Percentiles rank a stretch among this genome's conserved stretches.
These are phyloP conservation scores for Drosophila sucinea DNA, from an alignment of 1,140 invertebrate species.

Conservation along the genomic window DNA sequence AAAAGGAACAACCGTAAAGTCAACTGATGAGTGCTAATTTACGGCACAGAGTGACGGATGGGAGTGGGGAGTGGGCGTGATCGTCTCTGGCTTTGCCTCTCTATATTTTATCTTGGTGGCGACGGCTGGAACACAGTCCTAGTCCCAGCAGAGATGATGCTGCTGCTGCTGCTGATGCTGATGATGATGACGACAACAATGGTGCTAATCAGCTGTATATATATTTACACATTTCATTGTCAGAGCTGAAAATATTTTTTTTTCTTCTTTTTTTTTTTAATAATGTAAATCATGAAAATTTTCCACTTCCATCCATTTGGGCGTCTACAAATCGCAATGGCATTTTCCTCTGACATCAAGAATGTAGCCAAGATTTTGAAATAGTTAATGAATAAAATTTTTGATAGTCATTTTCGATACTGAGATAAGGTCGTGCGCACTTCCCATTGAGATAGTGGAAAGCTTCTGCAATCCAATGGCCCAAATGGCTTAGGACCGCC, in stretches of 20 bases:
- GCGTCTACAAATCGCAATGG: constrained; percentile 14
- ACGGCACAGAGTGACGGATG: constrained; percentile 28
- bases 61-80: constrained; percentile 41
- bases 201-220: constrained; percentile 67
- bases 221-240: constrained; percentile 70
- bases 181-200: constrained; percentile 51
- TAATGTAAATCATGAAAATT: constrained; percentile 69
- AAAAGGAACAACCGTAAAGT: constrained; percentile 1
- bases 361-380: not conserved
- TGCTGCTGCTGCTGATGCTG: constrained; percentile 24
- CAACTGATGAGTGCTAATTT: constrained; percentile 62
- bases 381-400: not conserved
- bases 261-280: constrained; percentile 41
- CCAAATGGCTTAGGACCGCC: not conserved
- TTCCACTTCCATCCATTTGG: constrained; percentile 50
- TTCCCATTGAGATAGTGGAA: not conserved
- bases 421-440: constrained; percentile 4
- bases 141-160: not conserved
- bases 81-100: constrained; percentile 20
- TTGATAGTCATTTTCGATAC: constrained; percentile 5
- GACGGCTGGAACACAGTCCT: constrained; percentile 22
- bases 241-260: constrained; percentile 40
- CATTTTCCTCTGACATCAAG: constrained; percentile 43
- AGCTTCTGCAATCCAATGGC: constrained; percentile 1
- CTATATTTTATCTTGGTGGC: constrained; percentile 12